A percentile compares a stretch with the other conserved stretches of the same genome.
Evolutionary conservation across 2,797 vertebrate species (phyloP).

Genomic region (Spinibarbus caldwelli): DNA sequence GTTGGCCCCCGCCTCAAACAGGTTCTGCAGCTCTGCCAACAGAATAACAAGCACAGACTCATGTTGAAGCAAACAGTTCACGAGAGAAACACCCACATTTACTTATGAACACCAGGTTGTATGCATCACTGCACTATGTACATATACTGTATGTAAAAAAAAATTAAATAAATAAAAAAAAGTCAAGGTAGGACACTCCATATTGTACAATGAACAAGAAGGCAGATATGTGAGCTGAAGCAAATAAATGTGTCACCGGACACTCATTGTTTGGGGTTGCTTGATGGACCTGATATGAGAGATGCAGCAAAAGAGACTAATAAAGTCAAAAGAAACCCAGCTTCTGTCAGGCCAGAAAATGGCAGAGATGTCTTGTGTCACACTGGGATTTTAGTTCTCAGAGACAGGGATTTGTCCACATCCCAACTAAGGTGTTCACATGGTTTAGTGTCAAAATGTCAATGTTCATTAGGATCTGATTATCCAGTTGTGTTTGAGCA

Average conservation of each 20-base stretch:
- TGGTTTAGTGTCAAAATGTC: slow-evolving; percentile 15
- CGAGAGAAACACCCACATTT: neutral
- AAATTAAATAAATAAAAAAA: too few species aligned
- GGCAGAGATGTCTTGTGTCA: slow-evolving; percentile 12
- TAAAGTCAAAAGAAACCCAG: slow-evolving; percentile 19
- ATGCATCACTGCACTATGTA: neutral
- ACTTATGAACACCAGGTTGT: slow-evolving; percentile 19
- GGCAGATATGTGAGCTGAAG: neutral
- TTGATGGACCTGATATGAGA: neutral
- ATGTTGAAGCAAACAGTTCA: slow-evolving; percentile 3
- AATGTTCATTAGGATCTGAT: slow-evolving; percentile 16
- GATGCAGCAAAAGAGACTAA: neutral
- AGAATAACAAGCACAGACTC: slow-evolving; percentile 53
- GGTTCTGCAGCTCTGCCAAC: slow-evolving; percentile 70
- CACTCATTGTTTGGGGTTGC: neutral
- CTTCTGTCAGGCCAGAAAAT: slow-evolving; percentile 74
- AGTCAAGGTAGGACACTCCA: neutral
- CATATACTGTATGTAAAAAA: neutral
- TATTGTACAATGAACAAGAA: neutral
- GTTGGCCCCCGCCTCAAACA: slow-evolving; percentile 63
- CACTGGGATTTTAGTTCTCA: neutral
- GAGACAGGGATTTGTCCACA: slow-evolving; percentile 11
- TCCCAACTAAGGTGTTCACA: neutral
- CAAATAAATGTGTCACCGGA: neutral
- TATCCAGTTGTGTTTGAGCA: slow-evolving; percentile 34